Evolutionary conservation across 1,140 invertebrate species (phyloP), one percentile per base, ranked within the genome.

Genomic region (Saxidomus purpurata): DNA sequence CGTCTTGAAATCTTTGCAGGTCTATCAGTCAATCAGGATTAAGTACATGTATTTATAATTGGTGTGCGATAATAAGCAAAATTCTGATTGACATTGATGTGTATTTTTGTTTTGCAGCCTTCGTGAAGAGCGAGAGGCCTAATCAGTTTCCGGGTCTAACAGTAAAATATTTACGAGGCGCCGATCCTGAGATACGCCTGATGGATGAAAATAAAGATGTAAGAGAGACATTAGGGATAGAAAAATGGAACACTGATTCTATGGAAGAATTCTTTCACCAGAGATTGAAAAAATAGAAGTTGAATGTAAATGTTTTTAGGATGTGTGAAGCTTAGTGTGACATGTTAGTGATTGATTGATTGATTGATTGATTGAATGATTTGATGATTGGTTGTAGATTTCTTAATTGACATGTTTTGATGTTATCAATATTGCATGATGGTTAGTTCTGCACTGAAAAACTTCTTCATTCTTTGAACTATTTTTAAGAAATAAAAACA

Each of bases 181-280:
- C 98, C 63, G 98, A 99, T 96, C 99, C 99, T 9, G 97, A 98
- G 76, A 98, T 99, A 49, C 98, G 98, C 94, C 96, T 99, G 40
- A 96, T 98, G 89, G 98, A 99, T 95, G 97, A 95, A 77, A 90
- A 95, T 79, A 91, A 81, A 31, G 88, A 94, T 25, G 91, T 93
- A 3, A 89, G 92, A 43, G 93, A 97, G 95, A 97, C 97, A 74
- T 97, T 99, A 6, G 98, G 98, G 47, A 99, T 99, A 94, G 98
- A 99, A 92, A 99, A 99, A 95, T 99, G 98, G 99, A 98, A 99
- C 95, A 99, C 98, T 17, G 98, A 99, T 94, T 98, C 98, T 15
- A 97, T 99, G 0, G 98, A 99, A 96, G 98, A 99, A 96, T 99
- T 99, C 96, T 97, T 99, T 52, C 97, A 97, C 63, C 98, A 98